Evolutionary conservation across 2,797 vertebrate species (phyloP).

Genomic region (Alfaro cultratus): DNA sequence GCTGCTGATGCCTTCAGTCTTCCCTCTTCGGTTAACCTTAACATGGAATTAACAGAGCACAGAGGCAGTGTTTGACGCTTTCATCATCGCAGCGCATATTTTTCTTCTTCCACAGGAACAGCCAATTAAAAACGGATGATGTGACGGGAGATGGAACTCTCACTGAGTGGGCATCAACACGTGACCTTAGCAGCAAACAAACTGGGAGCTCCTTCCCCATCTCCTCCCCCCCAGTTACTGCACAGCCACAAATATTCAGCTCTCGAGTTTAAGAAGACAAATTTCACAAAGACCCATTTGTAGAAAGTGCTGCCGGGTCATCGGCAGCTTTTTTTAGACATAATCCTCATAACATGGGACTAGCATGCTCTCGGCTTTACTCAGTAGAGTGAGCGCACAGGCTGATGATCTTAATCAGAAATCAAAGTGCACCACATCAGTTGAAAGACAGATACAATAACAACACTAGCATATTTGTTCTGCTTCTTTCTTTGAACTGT

Average conservation of each 20-base stretch:
- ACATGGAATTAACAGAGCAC: background rate
- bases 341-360: constrained; percentile 1
- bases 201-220: constrained; percentile 3
- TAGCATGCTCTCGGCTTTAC: background rate
- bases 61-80: constrained; percentile 27
- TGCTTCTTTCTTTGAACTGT: background rate
- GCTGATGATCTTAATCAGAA: background rate
- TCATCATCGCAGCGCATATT: constrained; percentile 6
- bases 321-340: constrained; percentile 14
- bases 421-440: background rate
- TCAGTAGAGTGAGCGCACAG: background rate
- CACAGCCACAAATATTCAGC: constrained; percentile 26
- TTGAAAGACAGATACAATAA: background rate
- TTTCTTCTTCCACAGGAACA: constrained; percentile 12
- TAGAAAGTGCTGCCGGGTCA: constrained; percentile 21
- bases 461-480: background rate
- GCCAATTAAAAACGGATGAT: constrained; percentile 52
- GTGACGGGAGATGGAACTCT: constrained; percentile 18
- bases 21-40: constrained; percentile 14
- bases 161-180: constrained; percentile 9
- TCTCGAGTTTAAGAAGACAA: constrained; percentile 13
- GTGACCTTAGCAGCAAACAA: constrained; percentile 31
- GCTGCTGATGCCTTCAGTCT: constrained; percentile 15
- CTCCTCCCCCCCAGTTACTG: background rate
- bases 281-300: constrained; percentile 22